Percentiles rank a stretch among this genome's conserved stretches.
phyloP scores from a whole-genome alignment of 2,797 vertebrate species.

The Rhadinocentrus ornatus region DNA sequence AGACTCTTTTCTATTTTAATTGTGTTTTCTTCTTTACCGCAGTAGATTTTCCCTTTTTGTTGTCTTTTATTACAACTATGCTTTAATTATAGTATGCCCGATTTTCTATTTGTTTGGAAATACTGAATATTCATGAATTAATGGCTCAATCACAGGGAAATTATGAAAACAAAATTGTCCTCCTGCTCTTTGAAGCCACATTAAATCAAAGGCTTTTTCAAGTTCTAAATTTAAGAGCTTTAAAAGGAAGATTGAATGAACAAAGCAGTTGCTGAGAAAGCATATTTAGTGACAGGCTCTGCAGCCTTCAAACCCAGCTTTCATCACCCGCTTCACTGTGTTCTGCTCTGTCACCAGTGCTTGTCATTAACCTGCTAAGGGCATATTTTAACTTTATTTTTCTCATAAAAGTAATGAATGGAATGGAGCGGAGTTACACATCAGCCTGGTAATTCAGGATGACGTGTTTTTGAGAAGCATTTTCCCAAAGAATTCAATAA shows the following conservation, averaged over 20 bases:
- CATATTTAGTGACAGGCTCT: conserved; percentile 65
- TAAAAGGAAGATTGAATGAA: conserved; percentile 71
- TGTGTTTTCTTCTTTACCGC: conserved; percentile 31
- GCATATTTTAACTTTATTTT: conserved; percentile 57
- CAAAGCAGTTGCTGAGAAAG: conserved; percentile 74
- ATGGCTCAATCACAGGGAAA: conserved; percentile 36
- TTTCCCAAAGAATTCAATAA: conserved; percentile 8
- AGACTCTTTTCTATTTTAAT: conserved; percentile 29
- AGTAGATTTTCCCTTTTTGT: conserved; percentile 28
- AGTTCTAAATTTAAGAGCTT: conserved; percentile 72
- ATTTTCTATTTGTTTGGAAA: conserved; percentile 48
- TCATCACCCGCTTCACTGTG: conserved; percentile 66
- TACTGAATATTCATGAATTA: conserved; percentile 56
- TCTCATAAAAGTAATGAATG: conserved; percentile 35
- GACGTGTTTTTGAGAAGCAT: conserved; percentile 10
- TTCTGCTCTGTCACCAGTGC: conserved; percentile 43
- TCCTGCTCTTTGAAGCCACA: conserved; percentile 67
- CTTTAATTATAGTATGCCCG: conserved; percentile 41
- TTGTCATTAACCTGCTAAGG: conserved; percentile 67
- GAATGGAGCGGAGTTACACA: conserved; percentile 17
- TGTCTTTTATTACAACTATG: conserved; percentile 23
- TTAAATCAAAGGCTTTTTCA: conserved; percentile 67
- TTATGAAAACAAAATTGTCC: conserved; percentile 24
- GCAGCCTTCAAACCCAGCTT: conserved; percentile 72
- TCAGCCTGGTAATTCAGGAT: conserved; percentile 31